phyloP scores from a whole-genome alignment of 2,113 vertebrate genomes.

The Notiomystis cincta region DNA sequence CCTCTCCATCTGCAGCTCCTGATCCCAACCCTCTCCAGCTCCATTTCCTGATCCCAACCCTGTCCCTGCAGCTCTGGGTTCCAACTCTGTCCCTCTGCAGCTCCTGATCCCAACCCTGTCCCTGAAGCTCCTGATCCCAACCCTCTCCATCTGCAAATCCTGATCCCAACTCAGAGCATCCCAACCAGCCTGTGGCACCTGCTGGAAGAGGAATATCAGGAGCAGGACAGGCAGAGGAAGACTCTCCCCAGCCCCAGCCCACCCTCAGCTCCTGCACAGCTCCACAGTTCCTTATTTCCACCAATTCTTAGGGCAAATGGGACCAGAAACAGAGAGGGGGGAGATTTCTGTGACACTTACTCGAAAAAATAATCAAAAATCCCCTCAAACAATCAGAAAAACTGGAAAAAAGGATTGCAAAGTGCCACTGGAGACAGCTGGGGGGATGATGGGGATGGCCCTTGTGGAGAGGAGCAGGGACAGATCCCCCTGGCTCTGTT shows the following conservation, averaged over 20 bases:
- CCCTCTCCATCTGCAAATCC: too few relatives aligned
- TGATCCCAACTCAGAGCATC: too few relatives aligned
- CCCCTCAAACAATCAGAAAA: not conserved
- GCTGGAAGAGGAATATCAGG: not conserved
- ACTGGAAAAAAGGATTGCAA: not conserved
- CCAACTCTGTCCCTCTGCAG: not conserved
- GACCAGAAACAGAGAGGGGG: not conserved
- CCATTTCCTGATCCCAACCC: too few relatives aligned
- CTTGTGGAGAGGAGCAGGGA: not conserved
- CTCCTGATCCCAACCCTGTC: too few relatives aligned
- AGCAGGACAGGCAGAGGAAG: not conserved
- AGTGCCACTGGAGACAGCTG: not conserved
- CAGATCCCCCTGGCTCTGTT: not conserved
- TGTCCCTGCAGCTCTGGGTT: not conserved
- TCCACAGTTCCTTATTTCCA: not conserved
- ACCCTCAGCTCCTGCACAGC: not conserved
- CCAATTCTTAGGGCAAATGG: too few relatives aligned
- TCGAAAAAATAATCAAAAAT: not conserved
- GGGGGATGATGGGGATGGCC: not conserved
- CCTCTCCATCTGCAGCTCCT: too few relatives aligned
- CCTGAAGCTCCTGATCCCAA: too few relatives aligned
- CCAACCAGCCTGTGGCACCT: not conserved
- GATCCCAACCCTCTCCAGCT: too few relatives aligned
- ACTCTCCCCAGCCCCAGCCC: not conserved
- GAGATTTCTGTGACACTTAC: not conserved